phyloP scores from a whole-genome alignment of 2,797 vertebrate genomes.

The Tamandua tetradactyla region DNA sequence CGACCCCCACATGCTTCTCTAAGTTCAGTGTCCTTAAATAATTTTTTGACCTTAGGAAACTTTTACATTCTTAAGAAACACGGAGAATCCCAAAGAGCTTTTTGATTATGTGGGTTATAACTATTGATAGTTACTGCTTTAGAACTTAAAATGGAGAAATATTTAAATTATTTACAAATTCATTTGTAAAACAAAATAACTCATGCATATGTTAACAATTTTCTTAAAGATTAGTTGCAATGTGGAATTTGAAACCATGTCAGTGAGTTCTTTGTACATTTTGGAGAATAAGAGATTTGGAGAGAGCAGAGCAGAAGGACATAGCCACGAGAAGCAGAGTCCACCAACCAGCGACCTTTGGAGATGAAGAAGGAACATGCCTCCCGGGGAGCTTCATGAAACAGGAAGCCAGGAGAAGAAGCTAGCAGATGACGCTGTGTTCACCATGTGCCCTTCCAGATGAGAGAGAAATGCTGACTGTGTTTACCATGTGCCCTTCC shows the following conservation, averaged over 20 bases:
- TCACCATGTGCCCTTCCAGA: no score
- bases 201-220: neutral
- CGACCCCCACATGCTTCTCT: neutral
- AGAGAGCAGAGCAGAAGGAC: no score
- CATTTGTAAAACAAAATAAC: neutral
- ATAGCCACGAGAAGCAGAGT: no score
- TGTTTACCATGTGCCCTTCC: no score
- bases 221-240: constrained; percentile 5
- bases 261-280: neutral
- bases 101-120: neutral
- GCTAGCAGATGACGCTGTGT: no score
- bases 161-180: neutral
- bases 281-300: no score
- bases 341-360: no score
- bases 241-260: neutral
- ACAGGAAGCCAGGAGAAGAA: no score
- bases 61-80: neutral
- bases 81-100: neutral
- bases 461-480: no score
- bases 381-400: no score
- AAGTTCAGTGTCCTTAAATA: neutral
- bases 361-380: no score
- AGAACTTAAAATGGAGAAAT: neutral
- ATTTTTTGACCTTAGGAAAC: neutral
- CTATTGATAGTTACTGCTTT: neutral